Evolutionary conservation across 2,888 invertebrate species (phyloP).

Genomic region (Apodemia mormo): DNA sequence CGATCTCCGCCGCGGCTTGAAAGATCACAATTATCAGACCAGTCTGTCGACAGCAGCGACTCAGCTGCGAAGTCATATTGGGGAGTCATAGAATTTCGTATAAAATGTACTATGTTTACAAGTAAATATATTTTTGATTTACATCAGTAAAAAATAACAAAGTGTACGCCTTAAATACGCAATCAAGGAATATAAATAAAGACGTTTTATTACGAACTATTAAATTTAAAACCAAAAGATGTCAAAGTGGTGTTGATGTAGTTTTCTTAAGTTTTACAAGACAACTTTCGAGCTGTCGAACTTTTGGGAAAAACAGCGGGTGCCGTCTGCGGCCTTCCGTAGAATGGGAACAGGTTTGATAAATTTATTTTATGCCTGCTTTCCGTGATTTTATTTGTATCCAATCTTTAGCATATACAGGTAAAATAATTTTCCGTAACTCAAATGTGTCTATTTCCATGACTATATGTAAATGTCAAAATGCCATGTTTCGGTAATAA

Average conservation of each 20-base stretch:
- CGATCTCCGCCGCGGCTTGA: conserved; percentile 78
- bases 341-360: conserved; percentile 88
- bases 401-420: too few relatives aligned
- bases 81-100: conserved; percentile 51
- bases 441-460: neutral
- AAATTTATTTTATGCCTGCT: neutral
- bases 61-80: conserved; percentile 69
- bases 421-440: too few relatives aligned
- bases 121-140: neutral
- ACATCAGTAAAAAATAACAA: neutral
- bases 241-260: conserved; percentile 39
- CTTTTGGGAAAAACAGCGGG: conserved; percentile 84
- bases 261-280: conserved; percentile 35
- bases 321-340: conserved; percentile 82
- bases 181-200: neutral
- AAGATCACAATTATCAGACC: conserved; percentile 81
- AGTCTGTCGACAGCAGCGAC: conserved; percentile 79
- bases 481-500: too few relatives aligned
- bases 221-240: conserved; percentile 1
- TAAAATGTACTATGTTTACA: conserved; percentile 11
- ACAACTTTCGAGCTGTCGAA: conserved; percentile 72
- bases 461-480: neutral
- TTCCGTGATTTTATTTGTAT: neutral
- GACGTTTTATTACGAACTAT: neutral
- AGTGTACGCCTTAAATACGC: conserved; percentile 1